Evolutionary conservation across 2,888 invertebrate genomes (phyloP), one percentile per base, ranked within the genome.

Genomic region (Amphipoea oculea): DNA sequence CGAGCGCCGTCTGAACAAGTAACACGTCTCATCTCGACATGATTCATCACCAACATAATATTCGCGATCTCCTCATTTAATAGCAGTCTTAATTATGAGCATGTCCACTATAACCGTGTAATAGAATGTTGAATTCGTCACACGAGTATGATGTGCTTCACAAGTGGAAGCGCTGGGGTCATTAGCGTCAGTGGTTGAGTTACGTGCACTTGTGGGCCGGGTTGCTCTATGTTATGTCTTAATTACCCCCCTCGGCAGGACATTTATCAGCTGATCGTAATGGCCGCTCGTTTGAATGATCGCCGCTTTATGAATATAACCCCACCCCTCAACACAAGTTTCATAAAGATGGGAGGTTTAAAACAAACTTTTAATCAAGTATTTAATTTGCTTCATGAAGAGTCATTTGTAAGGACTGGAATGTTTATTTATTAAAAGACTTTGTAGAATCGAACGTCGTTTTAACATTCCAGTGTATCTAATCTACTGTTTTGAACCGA

Each of bases 181-280:
- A 81, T 85, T 80, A 85, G 67, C 76, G 76, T 85, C 88, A 63
- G 76, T 66, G 54, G 60, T 54, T 65, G 79, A 71, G 67, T 84
- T 75, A 84, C 72, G 68, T 40, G 42, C 60, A 63, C 79, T 74
- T 14, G 81, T 23, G 17, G 40, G 45, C 62, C 66, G 71, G 65
- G 40, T 70, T 57, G 63, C n/a, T 57, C 66, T 78, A 72, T 62
- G 79, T 88, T 80, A 79, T 68, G 67, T 79, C 88, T 88, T 89
- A 89, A 88, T 87, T 88, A 88, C 77, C 80, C 86, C 86, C 88
- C 67, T 76, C 69, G 78, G 80, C 83, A 70, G 67, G 74, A 73
- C 76, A 88, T 88, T 69, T 75, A 88, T 88, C 86, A 76, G 74
- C 71, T 48, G 77, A 76, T 76, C 57, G 88, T 85, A 81, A 88